phyloP scores from a whole-genome alignment of 2,113 vertebrate genomes.

The sheep (Ovis aries) region DNA sequence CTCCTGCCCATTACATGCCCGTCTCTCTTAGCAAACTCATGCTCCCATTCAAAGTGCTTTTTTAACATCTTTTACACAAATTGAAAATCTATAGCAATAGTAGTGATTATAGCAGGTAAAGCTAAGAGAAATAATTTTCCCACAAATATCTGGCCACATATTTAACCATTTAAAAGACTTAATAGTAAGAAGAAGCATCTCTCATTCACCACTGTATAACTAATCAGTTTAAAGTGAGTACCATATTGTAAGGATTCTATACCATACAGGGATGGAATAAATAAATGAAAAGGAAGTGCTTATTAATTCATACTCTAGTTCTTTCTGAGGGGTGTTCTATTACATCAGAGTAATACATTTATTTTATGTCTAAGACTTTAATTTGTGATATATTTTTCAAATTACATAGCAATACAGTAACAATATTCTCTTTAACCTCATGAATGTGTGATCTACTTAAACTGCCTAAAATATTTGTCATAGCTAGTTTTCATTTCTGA shows the following conservation, averaged over 20 bases:
- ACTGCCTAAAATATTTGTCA: slow-evolving; percentile 13
- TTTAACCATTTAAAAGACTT: not conserved
- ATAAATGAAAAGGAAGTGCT: not conserved
- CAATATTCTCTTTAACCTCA: slow-evolving; percentile 27
- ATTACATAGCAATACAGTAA: not conserved
- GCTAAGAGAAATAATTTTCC: not conserved
- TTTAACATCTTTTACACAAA: not conserved
- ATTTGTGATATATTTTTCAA: not conserved
- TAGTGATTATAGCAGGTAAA: not conserved
- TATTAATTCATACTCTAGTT: not conserved
- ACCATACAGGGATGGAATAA: not conserved
- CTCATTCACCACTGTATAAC: not conserved
- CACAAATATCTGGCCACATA: not conserved
- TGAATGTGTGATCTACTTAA: not conserved
- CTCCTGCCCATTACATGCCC: no score
- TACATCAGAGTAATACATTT: not conserved
- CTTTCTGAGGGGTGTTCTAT: not conserved
- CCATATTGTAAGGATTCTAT: not conserved
- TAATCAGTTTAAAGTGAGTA: not conserved
- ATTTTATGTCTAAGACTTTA: not conserved
- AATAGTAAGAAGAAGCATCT: not conserved
- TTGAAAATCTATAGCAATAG: not conserved
- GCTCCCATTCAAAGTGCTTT: not conserved
- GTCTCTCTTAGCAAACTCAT: not conserved
- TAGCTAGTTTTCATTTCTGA: not conserved